Base-by-base conservation (phyloP, 2,888 invertebrate genomes). In the Doris montereyensis region DNA sequence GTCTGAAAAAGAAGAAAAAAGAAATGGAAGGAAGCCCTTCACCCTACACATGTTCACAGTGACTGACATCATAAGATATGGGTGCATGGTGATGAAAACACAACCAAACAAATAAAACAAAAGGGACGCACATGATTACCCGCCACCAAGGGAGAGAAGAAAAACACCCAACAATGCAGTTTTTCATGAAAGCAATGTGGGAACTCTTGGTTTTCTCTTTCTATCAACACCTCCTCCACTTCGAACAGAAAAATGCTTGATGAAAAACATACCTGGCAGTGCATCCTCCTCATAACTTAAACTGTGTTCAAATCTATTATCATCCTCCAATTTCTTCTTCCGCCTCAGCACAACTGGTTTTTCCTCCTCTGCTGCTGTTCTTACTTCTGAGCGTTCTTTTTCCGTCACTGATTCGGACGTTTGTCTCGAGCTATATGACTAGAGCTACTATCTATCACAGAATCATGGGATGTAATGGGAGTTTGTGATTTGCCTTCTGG, bases 261-360 rank as follows among this genome's bases (percentile, higher is more conserved):
- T 10, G 5, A 17, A 41, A 17, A 10, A 84, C 85, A 80, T 82
- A 85, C 85, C 85, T 72, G 83, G 77, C 58, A 84, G 76, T 68
- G 78, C 80, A 76, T 84, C 82, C 62, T 82, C 84, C 78, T 83
- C 85, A 84, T 79, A 84, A 62, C 82, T 78, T 35, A 78, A 67
- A 74, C 34, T 67, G 73, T 68, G 21, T 24, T 78, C 78, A 78
- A 74, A 78, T 17, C 21, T 24, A 74, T 30, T 30, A 32, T 65
- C 74, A 5, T 78, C 78, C 13, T 32, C 65, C 17, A 35, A 34
- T 2, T 57, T 26, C n/a, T 62, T 60, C 26, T 34, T 78, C 17
- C 73, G 28, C n/a, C 52, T 73, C 58, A 57, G 65, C 67, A 74
- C 10, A 4, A 74, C 41, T 41, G 17, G 8, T 41, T 41, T 41